These are phyloP conservation scores for Molossus alvarezi DNA, from an alignment of 2,797 vertebrate species.

Conservation along the genomic window DNA sequence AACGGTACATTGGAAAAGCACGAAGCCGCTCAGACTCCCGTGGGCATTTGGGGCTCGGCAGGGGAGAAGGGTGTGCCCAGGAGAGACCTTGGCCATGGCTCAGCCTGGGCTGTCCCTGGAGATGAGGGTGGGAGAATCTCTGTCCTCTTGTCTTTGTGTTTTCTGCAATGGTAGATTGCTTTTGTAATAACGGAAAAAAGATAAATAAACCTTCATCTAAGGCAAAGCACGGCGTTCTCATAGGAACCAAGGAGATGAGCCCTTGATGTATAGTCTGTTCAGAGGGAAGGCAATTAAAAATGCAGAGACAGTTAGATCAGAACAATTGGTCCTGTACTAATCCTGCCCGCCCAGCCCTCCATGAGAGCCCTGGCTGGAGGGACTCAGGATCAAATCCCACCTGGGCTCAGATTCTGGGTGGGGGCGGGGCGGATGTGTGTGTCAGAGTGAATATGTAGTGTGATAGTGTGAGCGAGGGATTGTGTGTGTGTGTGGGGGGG, in stretches of 20 bases:
- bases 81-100: background rate
- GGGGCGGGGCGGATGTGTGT: rapidly evolving
- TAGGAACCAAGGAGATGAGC: slow-evolving; percentile 21
- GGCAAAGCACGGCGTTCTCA: slow-evolving; percentile 56
- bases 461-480: background rate
- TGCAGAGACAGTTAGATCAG: background rate
- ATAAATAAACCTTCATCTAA: slow-evolving; percentile 27
- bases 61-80: background rate
- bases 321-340: background rate
- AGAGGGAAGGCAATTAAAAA: slow-evolving; percentile 2
- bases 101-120: background rate
- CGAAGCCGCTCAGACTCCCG: rapidly evolving
- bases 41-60: background rate
- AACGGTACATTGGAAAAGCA: background rate
- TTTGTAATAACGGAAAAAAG: background rate
- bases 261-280: background rate
- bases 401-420: background rate
- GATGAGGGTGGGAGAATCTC: background rate
- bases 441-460: no score
- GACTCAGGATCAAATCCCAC: background rate
- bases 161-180: slow-evolving; percentile 47
- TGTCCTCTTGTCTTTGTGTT: slow-evolving; percentile 35
- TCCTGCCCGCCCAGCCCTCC: rapidly evolving
- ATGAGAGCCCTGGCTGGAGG: background rate
- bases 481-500: background rate